Evolutionary conservation across 2,888 invertebrate species (phyloP).

Genomic region (Watsonalla binaria): DNA sequence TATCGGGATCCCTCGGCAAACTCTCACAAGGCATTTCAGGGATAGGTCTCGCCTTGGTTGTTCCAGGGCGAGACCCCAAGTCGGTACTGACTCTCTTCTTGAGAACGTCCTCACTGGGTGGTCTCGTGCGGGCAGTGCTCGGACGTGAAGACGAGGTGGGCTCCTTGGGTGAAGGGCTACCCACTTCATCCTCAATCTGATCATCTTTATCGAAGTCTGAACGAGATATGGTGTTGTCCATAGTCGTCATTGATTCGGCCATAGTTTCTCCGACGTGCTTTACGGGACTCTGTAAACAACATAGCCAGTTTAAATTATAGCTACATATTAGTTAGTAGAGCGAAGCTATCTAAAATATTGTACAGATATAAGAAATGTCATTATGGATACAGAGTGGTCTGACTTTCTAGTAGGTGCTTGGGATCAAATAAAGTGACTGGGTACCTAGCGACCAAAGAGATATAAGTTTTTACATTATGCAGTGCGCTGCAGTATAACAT

Average conservation of each 20-base stretch:
- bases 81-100: slow-evolving; percentile 39
- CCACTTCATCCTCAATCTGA: slow-evolving; percentile 19
- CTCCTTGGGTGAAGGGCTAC: slow-evolving; percentile 25
- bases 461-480: too few species aligned
- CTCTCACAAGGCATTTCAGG: slow-evolving; percentile 33
- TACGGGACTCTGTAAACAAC: slow-evolving; percentile 39
- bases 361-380: too few species aligned
- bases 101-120: slow-evolving; percentile 29
- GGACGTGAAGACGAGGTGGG: slow-evolving; percentile 26
- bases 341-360: too few species aligned
- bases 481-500: too few species aligned
- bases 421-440: too few species aligned
- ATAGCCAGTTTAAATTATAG: not conserved
- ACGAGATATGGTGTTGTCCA: slow-evolving; percentile 35
- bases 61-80: slow-evolving; percentile 34
- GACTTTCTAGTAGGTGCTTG: too few species aligned
- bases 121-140: slow-evolving; percentile 29
- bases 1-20: slow-evolving; percentile 61
- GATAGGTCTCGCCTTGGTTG: slow-evolving; percentile 56
- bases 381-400: too few species aligned
- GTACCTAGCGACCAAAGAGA: too few species aligned
- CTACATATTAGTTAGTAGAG: too few species aligned
- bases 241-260: slow-evolving; percentile 36
- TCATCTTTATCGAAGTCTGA: slow-evolving; percentile 42
- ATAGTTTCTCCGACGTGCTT: slow-evolving; percentile 40